Evolutionary conservation across 2,113 vertebrate species (phyloP), one percentile per base, ranked within the genome.

Genomic region (Phylloscopus trochiloides): DNA sequence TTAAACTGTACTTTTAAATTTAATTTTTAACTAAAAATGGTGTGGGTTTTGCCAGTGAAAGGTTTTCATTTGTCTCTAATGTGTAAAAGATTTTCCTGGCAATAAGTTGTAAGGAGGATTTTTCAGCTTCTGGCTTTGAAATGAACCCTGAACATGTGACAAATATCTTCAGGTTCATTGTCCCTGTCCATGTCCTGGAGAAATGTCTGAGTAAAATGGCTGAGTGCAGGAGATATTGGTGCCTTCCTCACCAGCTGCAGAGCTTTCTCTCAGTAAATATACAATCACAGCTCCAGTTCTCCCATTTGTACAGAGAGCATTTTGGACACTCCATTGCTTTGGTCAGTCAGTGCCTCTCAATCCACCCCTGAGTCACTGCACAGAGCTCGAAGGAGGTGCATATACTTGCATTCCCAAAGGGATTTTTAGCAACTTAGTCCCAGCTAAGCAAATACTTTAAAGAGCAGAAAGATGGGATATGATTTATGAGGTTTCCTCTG

Each of bases 401-500:
- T 4, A 13, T 4, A 40, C 31, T n/a, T 68, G 18, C 22, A 68
- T n/a, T 24, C 18, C 21, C 31, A 43, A 68, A 75, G 24, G 24
- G 24, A 55, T 92, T 94, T 92, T 92, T 51, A 63, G 24, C 17
- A 74, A 24, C 26, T 54, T 78, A 59, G 13, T 88, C 32, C 20
- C 38, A 51, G 20, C 85, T 81, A 85, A 77, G 65, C 38, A 34
- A 42, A 22, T 61, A 65, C 8, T 78, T 78, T 63, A 66, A 87
- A 81, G 26, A 78, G 29, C 32, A 88, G 51, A 91, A 93, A 34
- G 25, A 85, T 71, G 48, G 22, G 36, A 55, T 68, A 45, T 79
- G 42, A 80, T 92, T 94, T 88, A 94, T 76, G 67, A 94, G 40
- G 32, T 70, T 90, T 92, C n/a, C 28, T 61, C 50, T 2, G 15